phyloP scores from a whole-genome alignment of 2,888 invertebrate genomes.

The Tachystola acroxantha region DNA sequence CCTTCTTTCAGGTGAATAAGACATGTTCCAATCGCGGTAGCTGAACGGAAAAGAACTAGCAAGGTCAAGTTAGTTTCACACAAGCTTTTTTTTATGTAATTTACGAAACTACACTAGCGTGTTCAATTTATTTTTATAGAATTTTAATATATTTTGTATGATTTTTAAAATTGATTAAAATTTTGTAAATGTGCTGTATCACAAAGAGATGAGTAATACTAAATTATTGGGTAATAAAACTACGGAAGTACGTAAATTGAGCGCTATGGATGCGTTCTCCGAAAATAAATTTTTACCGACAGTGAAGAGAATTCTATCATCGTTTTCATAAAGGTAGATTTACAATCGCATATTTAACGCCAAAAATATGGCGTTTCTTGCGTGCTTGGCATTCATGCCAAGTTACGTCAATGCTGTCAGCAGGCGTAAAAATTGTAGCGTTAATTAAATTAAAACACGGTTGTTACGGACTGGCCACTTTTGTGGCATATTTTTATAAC shows the following conservation, averaged over 20 bases:
- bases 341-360: no score
- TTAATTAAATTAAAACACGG: no score
- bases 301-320: no score
- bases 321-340: no score
- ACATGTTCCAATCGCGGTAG: constrained; percentile 90
- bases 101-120: constrained; percentile 17
- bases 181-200: constrained; percentile 24
- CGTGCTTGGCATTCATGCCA: no score
- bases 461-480: no score
- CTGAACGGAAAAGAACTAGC: constrained; percentile 84
- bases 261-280: constrained; percentile 1
- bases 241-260: constrained; percentile 51
- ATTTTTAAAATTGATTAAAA: constrained; percentile 34
- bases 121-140: constrained; percentile 17
- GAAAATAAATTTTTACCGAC: constrained; percentile 10
- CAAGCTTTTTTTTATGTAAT: constrained; percentile 49
- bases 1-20: constrained; percentile 89
- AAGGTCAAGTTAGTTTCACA: constrained; percentile 76
- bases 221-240: constrained; percentile 50
- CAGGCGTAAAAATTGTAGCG: no score
- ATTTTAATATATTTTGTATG: constrained; percentile 38
- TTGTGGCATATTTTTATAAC: no score
- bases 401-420: no score
- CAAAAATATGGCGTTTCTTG: no score
- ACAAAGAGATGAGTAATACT: constrained; percentile 35